Conservation (phyloP, 2,888 invertebrate species). For the Cephus sareptanus region DNA sequence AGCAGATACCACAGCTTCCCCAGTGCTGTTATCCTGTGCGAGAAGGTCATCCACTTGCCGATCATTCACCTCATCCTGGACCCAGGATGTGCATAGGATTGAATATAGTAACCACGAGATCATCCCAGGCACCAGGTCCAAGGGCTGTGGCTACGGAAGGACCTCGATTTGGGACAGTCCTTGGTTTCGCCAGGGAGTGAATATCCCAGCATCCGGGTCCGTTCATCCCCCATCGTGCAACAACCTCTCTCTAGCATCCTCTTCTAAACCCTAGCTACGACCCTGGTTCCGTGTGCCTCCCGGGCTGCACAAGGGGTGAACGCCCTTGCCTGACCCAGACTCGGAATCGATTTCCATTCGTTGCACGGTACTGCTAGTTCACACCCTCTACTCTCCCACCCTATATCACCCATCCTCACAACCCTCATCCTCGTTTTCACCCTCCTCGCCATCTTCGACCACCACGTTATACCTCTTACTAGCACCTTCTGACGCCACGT, state of each 20-base stretch:
- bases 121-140: constrained; percentile 4
- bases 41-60: constrained; percentile 63
- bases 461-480: not conserved
- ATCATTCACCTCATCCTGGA: constrained; percentile 59
- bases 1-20: constrained; percentile 13
- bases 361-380: constrained; percentile 33
- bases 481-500: not conserved
- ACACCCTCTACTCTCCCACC: constrained; percentile 20
- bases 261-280: constrained; percentile 55
- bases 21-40: constrained; percentile 57
- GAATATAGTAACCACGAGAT: constrained; percentile 1
- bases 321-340: constrained; percentile 65
- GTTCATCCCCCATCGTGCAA: constrained; percentile 42
- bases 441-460: not conserved
- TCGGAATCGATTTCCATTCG: constrained; percentile 65
- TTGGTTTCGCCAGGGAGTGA: not conserved
- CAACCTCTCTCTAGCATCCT: constrained; percentile 24
- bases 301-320: constrained; percentile 65
- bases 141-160: not conserved
- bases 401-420: constrained; percentile 5
- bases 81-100: not conserved
- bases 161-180: not conserved
- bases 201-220: constrained; percentile 13
- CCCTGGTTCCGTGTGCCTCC: constrained; percentile 61
- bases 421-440: constrained; percentile 10